Conservation (phyloP, 2,113 vertebrate genomes). For the Brachirus orientalis region DNA sequence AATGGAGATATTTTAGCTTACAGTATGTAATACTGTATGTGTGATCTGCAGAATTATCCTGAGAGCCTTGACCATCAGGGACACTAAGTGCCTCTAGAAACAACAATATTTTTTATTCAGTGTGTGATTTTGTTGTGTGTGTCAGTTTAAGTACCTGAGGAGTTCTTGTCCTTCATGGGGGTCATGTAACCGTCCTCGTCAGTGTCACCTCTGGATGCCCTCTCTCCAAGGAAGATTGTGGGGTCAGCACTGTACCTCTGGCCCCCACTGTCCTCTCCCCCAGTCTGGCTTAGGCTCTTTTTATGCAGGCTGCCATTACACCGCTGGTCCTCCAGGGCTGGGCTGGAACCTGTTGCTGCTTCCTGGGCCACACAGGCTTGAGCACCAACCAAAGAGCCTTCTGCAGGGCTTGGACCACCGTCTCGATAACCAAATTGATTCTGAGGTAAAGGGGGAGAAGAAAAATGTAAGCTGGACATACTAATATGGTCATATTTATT, state of each 20-base stretch:
- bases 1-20: conserved; percentile 7
- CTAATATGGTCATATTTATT: no score
- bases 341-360: conserved; percentile 77
- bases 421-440: conserved; percentile 93
- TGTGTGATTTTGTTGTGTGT: not conserved
- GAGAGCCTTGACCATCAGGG: not conserved
- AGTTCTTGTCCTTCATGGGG: conserved; percentile 91
- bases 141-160: conserved; percentile 85
- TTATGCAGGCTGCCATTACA: conserved; percentile 93
- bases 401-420: conserved; percentile 81
- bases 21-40: no score
- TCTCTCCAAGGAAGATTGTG: conserved; percentile 89
- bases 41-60: no score
- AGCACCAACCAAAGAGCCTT: conserved; percentile 67
- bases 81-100: not conserved
- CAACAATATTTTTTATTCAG: not conserved
- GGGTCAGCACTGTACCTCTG: conserved; percentile 97
- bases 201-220: conserved; percentile 82
- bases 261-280: conserved; percentile 87
- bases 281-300: conserved; percentile 74
- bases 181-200: conserved; percentile 96
- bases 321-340: conserved; percentile 85
- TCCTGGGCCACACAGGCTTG: conserved; percentile 81
- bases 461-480: not conserved
- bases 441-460: conserved; percentile 67